Percentiles rank a stretch among this genome's conserved stretches.
Conservation (phyloP, 2,797 vertebrate species). For the Balearica regulorum region DNA sequence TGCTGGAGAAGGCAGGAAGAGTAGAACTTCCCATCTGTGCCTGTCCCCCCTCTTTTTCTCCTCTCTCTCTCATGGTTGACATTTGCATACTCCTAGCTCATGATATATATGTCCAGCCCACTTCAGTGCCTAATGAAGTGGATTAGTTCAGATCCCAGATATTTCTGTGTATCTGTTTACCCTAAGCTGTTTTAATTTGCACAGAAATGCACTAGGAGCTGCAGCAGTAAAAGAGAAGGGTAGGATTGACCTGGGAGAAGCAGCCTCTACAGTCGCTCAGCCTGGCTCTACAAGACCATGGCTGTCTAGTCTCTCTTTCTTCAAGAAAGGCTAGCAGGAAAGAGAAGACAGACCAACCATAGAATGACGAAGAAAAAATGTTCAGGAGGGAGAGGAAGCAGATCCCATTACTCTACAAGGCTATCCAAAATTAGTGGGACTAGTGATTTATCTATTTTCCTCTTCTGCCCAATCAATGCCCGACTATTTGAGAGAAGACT, state of each 20-base stretch:
- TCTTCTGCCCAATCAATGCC: background rate
- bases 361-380: background rate
- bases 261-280: background rate
- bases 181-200: background rate
- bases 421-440: background rate
- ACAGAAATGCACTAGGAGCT: background rate
- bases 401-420: background rate
- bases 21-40: background rate
- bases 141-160: background rate
- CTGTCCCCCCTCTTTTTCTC: background rate
- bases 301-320: background rate
- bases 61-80: background rate
- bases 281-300: background rate
- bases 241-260: background rate
- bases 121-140: background rate
- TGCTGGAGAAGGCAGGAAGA: background rate
- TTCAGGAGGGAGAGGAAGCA: background rate
- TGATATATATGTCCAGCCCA: background rate
- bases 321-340: background rate
- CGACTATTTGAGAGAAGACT: background rate
- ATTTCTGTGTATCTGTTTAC: background rate
- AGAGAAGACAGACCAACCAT: background rate
- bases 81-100: background rate
- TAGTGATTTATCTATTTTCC: background rate
- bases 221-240: background rate